Evolutionary conservation across 2,113 vertebrate genomes (phyloP).

Genomic region (Pedionomus torquatus): DNA sequence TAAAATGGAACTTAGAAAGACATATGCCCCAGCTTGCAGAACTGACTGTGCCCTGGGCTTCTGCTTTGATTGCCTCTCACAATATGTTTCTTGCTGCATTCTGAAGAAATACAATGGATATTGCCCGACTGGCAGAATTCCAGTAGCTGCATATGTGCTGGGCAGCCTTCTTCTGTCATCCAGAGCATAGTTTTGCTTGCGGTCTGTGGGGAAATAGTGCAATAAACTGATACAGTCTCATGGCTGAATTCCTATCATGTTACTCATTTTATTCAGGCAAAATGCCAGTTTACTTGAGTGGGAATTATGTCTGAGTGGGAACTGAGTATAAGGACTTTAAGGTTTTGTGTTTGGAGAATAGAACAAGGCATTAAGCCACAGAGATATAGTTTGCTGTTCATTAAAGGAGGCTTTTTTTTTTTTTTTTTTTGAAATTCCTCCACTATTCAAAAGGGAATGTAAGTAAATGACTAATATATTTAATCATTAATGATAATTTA

Average conservation of each 20-base stretch:
- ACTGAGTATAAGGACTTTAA: background rate
- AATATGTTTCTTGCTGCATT: background rate
- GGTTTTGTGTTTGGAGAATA: background rate
- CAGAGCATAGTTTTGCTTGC: constrained; percentile 33
- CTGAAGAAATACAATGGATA: constrained; percentile 14
- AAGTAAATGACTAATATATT: constrained; percentile 63
- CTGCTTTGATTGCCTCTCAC: background rate
- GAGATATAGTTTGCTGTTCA: constrained; percentile 54
- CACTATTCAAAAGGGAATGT: constrained; percentile 58
- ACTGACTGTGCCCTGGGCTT: background rate
- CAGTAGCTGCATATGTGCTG: constrained; percentile 31
- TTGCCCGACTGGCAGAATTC: constrained; percentile 28
- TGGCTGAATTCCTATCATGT: background rate
- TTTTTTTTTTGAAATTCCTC: constrained; percentile 61
- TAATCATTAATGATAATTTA: constrained; percentile 62
- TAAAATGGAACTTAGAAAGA: background rate
- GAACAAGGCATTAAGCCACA: background rate
- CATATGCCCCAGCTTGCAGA: background rate
- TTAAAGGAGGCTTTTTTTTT: constrained; percentile 26
- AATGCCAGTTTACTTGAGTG: constrained; percentile 27
- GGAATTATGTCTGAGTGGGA: background rate
- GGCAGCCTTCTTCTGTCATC: constrained; percentile 26
- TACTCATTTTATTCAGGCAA: constrained; percentile 49
- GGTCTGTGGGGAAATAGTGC: constrained; percentile 41
- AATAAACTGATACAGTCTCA: constrained; percentile 46